Evolutionary conservation across 2,888 invertebrate species (phyloP).

Genomic region (Morinoia aosen): DNA sequence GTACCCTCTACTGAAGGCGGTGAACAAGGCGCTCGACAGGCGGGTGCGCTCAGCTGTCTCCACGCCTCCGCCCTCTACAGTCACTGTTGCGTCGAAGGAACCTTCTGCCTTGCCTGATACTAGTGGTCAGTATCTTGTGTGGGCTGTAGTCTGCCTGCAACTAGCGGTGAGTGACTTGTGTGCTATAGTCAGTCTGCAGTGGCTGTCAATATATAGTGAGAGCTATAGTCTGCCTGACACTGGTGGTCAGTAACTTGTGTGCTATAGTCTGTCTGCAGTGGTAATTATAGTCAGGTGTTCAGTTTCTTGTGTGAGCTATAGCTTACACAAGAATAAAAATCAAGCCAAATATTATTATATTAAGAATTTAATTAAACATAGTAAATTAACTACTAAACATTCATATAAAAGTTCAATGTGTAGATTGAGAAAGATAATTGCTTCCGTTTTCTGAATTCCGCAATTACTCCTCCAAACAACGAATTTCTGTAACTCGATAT

Average conservation of each 20-base stretch:
- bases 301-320: too few species aligned
- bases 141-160: neutral
- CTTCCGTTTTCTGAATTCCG: too few species aligned
- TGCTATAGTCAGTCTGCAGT: too few species aligned
- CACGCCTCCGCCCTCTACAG: neutral
- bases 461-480: too few species aligned
- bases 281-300: neutral
- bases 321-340: too few species aligned
- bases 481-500: too few species aligned
- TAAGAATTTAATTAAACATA: too few species aligned
- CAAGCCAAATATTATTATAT: too few species aligned
- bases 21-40: conserved; percentile 75
- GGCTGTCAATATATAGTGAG: neutral
- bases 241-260: neutral
- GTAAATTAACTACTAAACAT: too few species aligned
- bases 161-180: neutral
- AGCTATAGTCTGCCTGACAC: neutral
- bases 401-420: too few species aligned
- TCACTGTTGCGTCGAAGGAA: neutral
- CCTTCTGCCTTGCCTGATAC: neutral
- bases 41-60: neutral
- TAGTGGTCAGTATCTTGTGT: neutral
- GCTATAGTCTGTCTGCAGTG: neutral
- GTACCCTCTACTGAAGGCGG: conserved; percentile 81
- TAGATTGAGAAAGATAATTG: too few species aligned